Evolutionary conservation across 2,113 vertebrate species (phyloP), one percentile per base, ranked within the genome.

Genomic region (Gavialis gangeticus): DNA sequence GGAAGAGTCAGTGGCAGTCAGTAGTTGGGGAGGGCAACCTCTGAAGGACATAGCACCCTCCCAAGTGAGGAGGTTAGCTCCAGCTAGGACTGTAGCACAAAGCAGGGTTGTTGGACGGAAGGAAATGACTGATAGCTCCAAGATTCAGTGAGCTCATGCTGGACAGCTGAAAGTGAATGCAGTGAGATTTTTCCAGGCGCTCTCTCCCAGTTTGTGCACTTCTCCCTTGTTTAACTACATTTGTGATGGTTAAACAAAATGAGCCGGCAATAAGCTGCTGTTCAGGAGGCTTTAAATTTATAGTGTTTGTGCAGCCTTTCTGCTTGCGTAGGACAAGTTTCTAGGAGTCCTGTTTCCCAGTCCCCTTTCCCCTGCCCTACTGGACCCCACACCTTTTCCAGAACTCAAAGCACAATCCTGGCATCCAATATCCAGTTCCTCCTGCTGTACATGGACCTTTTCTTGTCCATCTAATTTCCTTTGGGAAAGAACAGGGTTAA

Each of bases 31-130:
- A 37, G 71, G 63, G 30, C 76, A 75, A 15, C 3, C 30, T 34
- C 17, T 28, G 58, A 71, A 46, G 14, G 28, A 82, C 79, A 63
- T 0, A 28, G 13, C 12, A 13, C n/a, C 12, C 28, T 2, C 54
- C 28, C 28, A 18, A n/a, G 3, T 19, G 62, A 9, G 27, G 58
- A 15, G 30, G 78, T 12, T 76, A 85, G 69, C 11, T 1, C 3
- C 0, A 10, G 1, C 34, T 21, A 24, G 58, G 75, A 84, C 54
- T 8, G 2, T 1, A 13, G n/a, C 81, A n/a, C 0, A 0, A 30
- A 27, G 5, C 1, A 4, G 8, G 46, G 46, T 46, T 46, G 71
- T 25, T 84, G 59, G 59, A 87, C 9, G 46, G 46, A 46, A 19
- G 30, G 30, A 16, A n/a, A 19, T 2, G 1, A 11, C 63, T 27